A percentile compares a stretch with the other conserved stretches of the same genome.
Evolutionary conservation across 2,888 invertebrate genomes (phyloP).

Genomic region (Hirtodrosophila trivittata): DNA sequence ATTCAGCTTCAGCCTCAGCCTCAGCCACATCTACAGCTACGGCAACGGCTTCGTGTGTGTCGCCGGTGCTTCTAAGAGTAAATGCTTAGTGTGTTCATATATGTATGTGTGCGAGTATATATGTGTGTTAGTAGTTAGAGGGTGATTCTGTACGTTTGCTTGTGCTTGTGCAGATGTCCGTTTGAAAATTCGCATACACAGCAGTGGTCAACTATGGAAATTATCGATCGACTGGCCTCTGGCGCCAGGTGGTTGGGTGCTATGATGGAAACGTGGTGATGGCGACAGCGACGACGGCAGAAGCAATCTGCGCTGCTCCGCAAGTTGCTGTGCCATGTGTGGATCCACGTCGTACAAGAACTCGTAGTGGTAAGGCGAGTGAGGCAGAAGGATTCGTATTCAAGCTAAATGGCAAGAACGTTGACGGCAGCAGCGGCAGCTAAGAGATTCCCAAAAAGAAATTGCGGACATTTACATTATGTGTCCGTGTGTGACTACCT

Average conservation of each 20-base stretch:
- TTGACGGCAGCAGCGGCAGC: constrained; percentile 74
- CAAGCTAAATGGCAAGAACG: constrained; percentile 81
- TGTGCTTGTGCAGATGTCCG: constrained; percentile 79
- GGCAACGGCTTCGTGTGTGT: constrained; percentile 56
- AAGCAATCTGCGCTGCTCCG: constrained; percentile 76
- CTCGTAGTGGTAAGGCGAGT: constrained; percentile 34
- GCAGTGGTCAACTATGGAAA: constrained; percentile 84
- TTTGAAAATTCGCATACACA: constrained; percentile 82
- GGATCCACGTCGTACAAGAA: constrained; percentile 58
- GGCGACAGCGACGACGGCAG: constrained; percentile 66
- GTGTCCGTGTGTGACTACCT: constrained; percentile 73
- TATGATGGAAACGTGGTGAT: constrained; percentile 71
- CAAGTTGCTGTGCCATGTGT: constrained; percentile 65
- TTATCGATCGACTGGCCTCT: constrained; percentile 84
- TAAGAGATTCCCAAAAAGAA: constrained; percentile 82
- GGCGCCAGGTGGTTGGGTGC: constrained; percentile 81
- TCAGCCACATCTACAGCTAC: constrained; percentile 21
- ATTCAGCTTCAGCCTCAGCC: constrained; percentile 66
- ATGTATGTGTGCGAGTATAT: constrained; percentile 33
- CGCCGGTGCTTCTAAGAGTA: constrained; percentile 74
- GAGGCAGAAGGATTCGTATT: constrained; percentile 63
- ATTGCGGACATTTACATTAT: constrained; percentile 81
- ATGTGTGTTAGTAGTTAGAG: constrained; percentile 50
- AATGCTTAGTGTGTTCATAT: constrained; percentile 47
- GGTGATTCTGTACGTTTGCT: constrained; percentile 62